Evolutionary conservation across 2,888 invertebrate genomes (phyloP), one percentile per base, ranked within the genome.

Genomic region (Synanthedon myopaeformis): DNA sequence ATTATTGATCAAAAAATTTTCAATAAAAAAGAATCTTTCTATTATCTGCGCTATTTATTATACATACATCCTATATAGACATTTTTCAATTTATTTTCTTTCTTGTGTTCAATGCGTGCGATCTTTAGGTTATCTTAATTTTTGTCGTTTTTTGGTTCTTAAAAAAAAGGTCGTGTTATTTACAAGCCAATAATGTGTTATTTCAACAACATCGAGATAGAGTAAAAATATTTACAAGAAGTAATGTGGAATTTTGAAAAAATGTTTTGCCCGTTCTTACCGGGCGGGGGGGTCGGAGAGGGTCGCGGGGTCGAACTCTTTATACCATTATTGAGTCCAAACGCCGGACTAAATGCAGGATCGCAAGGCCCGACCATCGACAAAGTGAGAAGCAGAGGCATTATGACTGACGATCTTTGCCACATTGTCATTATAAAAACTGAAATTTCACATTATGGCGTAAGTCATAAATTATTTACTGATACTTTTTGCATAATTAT

Each of bases 311-410:
- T 52, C 35, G 74, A 69, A 51, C 66, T 55, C 49, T 74, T 69
- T 13, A 69, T 70, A 8, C 19, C 49, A 10, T 67, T 70, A 53
- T 70, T 60, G 45, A 69, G 62, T 52, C 75, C 73, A 59, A 75
- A 72, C 54, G 64, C 65, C 3, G 76, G 72, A 57, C 72, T 75
- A 60, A 72, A 76, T 6, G 62, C 74, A 10, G 67, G 69, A 45
- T 60, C 57, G 61, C 64, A 63, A 42, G 58, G 60, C 54, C 67
- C 70, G 57, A 66, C 51, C 51, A 63, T 54, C 57, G 57, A 59
- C 42, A 62, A 48, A 51, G 53, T 56, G 19, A 60, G 57, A 54
- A 57, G 58, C 23, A 64, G 51, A 53, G 62, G 58, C 58, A 61
- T 57, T 58, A 58, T 41, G 28, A 59, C 51, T 23, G 57, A 57